Conservation (phyloP, 2,797 vertebrate genomes). For the Apogon hyalosoma region DNA sequence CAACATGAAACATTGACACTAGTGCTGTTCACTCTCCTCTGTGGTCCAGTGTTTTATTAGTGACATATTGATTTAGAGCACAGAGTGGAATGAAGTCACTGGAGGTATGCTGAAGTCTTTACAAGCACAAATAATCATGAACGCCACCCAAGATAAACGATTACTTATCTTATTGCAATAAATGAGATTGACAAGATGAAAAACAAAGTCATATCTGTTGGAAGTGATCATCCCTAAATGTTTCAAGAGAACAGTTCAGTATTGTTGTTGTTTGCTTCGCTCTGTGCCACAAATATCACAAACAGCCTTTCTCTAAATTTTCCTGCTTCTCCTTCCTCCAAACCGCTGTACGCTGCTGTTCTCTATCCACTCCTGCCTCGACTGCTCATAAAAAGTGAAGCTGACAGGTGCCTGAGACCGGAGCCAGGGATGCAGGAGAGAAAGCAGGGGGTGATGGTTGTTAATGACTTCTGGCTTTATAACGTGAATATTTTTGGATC, state of each 20-base stretch:
- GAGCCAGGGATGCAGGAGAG: conserved; percentile 53
- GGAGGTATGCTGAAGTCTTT: not conserved
- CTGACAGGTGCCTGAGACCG: conserved; percentile 77
- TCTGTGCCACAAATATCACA: conserved; percentile 44
- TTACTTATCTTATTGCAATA: not conserved
- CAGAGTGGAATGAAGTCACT: not conserved
- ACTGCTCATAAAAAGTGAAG: conserved; percentile 59
- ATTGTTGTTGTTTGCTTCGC: not conserved
- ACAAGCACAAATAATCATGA: not conserved
- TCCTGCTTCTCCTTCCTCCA: conserved; percentile 32
- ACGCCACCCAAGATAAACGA: not conserved
- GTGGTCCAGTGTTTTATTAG: not conserved
- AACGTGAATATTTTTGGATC: conserved; percentile 17
- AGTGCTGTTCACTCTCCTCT: too few species aligned
- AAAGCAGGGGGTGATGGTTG: conserved; percentile 2
- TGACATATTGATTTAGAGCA: not conserved
- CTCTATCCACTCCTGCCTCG: conserved; percentile 50
- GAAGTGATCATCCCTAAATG: conserved; percentile 1
- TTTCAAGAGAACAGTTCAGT: not conserved
- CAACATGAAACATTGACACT: too few species aligned
- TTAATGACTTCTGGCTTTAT: conserved; percentile 46
- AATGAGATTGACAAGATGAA: too few species aligned
- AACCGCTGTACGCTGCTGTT: conserved; percentile 27
- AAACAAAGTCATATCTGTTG: not conserved
- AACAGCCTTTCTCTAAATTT: conserved; percentile 31